These are phyloP conservation scores for Thymallus thymallus DNA, from an alignment of 2,113 vertebrate species.

Conservation along the genomic window DNA sequence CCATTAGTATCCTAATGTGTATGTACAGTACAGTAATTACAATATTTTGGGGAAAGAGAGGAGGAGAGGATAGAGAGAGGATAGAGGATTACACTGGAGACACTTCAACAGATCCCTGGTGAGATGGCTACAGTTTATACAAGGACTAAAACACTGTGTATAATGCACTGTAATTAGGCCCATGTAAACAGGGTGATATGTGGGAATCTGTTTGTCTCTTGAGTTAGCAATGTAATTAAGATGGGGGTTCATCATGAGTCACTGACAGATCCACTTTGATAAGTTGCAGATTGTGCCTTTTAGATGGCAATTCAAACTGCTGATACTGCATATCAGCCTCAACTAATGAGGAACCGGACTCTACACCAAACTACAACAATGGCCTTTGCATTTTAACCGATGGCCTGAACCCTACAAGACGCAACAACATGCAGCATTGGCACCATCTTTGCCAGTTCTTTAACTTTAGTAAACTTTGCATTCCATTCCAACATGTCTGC, in stretches of 20 bases:
- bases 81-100: neutral
- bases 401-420: neutral
- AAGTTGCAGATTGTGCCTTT: neutral
- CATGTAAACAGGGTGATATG: neutral
- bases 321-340: neutral
- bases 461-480: neutral
- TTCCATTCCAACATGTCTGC: neutral
- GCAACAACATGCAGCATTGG: conserved; percentile 17
- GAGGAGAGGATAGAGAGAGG: neutral
- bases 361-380: neutral
- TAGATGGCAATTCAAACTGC: neutral
- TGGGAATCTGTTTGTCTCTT: too few species aligned
- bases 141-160: too few species aligned
- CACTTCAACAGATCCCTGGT: conserved; percentile 3
- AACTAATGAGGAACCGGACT: neutral
- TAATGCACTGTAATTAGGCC: neutral
- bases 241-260: neutral
- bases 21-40: conserved; percentile 35
- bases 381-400: neutral
- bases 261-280: neutral
- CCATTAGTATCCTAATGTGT: conserved; percentile 34
- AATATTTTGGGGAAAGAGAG: conserved; percentile 33
- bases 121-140: neutral
- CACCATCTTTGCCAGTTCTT: neutral
- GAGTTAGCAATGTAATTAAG: neutral